Evolutionary conservation across 2,797 vertebrate species (phyloP).

Genomic region (Rhinoraja longicauda): DNA sequence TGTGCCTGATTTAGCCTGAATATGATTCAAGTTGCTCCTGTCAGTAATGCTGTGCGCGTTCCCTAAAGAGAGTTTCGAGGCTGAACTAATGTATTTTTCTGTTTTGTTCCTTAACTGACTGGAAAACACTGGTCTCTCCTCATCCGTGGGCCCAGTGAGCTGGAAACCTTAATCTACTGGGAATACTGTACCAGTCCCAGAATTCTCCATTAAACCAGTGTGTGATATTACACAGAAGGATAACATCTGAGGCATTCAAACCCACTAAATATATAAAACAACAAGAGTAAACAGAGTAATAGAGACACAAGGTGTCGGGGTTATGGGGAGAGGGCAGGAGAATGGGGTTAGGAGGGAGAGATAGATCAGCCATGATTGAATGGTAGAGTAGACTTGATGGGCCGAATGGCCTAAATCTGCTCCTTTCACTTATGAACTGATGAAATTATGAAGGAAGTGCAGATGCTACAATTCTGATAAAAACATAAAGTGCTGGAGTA

Average conservation of each 20-base stretch:
- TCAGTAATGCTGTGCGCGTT: slow-evolving; percentile 4
- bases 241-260: neutral
- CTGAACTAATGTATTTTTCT: slow-evolving; percentile 33
- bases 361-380: too few species aligned
- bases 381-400: too few species aligned
- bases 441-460: too few species aligned
- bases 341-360: too few species aligned
- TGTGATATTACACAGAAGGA: neutral
- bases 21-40: slow-evolving; percentile 26
- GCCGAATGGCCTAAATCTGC: too few species aligned
- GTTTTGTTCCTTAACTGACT: slow-evolving; percentile 27
- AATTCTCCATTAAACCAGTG: neutral
- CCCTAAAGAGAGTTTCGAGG: slow-evolving; percentile 31
- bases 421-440: too few species aligned
- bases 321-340: too few species aligned
- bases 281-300: neutral
- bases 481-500: too few species aligned
- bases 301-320: too few species aligned
- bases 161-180: slow-evolving; percentile 3
- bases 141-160: neutral
- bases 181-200: neutral
- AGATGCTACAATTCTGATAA: too few species aligned
- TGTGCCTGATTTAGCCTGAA: slow-evolving; percentile 32
- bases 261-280: too few species aligned
- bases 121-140: neutral